Percentiles rank a stretch among this genome's conserved stretches.
Conservation (phyloP, 2,888 invertebrate genomes). For the Drosophila borealis region DNA sequence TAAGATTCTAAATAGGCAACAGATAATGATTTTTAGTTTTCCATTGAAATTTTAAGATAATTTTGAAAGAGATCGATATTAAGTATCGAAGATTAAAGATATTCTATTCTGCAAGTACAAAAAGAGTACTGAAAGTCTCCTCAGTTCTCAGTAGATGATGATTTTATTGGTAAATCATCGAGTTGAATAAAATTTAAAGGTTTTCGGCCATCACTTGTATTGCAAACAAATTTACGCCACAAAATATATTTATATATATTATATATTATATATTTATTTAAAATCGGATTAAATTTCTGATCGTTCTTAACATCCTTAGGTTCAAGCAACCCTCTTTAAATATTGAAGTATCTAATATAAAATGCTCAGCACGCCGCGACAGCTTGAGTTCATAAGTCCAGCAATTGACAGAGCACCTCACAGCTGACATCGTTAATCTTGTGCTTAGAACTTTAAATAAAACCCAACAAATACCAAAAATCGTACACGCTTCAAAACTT, state of each 20-base stretch:
- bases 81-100: too few relatives aligned
- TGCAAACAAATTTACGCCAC: neutral
- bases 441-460: conserved; percentile 47
- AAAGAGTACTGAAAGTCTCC: too few relatives aligned
- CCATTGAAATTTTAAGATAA: neutral
- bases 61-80: too few relatives aligned
- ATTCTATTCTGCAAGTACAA: too few relatives aligned
- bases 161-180: too few relatives aligned
- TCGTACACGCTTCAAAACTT: conserved; percentile 46
- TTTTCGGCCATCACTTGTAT: neutral
- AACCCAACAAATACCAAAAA: conserved; percentile 33
- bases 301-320: neutral
- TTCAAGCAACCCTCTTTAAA: neutral
- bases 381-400: conserved; percentile 23
- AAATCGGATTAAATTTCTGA: neutral
- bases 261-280: neutral
- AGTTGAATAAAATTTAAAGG: too few relatives aligned
- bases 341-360: conserved; percentile 24
- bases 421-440: conserved; percentile 71
- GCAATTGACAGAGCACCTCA: conserved; percentile 45
- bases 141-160: too few relatives aligned
- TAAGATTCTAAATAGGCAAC: neutral
- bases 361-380: conserved; percentile 46
- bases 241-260: too few relatives aligned
- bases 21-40: neutral